phyloP scores from a whole-genome alignment of 2,797 vertebrate genomes.

The Pelobates cultripes region DNA sequence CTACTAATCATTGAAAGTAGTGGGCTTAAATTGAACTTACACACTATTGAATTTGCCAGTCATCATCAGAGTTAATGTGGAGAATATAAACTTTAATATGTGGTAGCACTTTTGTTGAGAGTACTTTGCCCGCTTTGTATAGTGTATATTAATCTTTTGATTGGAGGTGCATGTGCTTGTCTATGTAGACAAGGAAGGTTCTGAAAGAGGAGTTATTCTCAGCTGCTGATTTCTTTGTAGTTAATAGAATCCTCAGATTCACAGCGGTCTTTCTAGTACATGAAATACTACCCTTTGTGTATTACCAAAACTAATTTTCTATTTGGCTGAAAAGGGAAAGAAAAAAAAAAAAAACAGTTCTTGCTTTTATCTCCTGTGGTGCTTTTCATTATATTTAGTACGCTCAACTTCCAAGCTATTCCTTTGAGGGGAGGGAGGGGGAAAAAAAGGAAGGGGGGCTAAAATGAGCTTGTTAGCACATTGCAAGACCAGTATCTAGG shows the following conservation, averaged over 20 bases:
- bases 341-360: slow-evolving; percentile 75
- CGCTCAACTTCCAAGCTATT: slow-evolving; percentile 90
- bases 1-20: background rate
- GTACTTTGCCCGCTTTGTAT: background rate
- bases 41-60: background rate
- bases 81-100: background rate
- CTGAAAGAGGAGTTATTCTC: slow-evolving; percentile 47
- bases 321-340: slow-evolving; percentile 88
- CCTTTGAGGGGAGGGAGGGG: slow-evolving; percentile 69
- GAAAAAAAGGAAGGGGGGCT: slow-evolving; percentile 79
- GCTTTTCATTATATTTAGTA: slow-evolving; percentile 91
- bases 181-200: slow-evolving; percentile 13
- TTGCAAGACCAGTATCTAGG: slow-evolving; percentile 88
- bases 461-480: slow-evolving; percentile 96
- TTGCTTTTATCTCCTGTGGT: slow-evolving; percentile 86
- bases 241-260: slow-evolving; percentile 88
- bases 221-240: slow-evolving; percentile 80
- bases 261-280: slow-evolving; percentile 83
- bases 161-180: slow-evolving; percentile 14
- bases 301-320: slow-evolving; percentile 97
- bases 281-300: slow-evolving; percentile 92
- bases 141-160: slow-evolving; percentile 14
- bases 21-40: background rate
- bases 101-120: background rate
- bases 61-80: background rate